Conservation (phyloP, 1,140 invertebrate genomes). For the Octopus sinensis region DNA sequence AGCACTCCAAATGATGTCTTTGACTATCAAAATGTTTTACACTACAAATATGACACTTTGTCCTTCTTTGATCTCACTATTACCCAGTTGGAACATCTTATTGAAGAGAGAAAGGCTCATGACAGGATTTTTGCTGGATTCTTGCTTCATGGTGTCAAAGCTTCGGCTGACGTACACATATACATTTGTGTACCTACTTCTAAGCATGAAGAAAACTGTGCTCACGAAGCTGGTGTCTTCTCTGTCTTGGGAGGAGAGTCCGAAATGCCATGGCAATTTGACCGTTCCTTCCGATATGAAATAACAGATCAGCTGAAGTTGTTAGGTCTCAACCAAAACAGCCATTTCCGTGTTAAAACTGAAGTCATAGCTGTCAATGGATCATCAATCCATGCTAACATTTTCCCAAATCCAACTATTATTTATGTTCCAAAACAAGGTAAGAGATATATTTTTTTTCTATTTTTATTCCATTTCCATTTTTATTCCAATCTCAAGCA, state of each 20-base stretch:
- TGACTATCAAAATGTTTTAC: constrained; percentile 20
- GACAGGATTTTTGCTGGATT: constrained; percentile 27
- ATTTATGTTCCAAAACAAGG: constrained; percentile 18
- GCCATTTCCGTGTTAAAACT: constrained; percentile 3
- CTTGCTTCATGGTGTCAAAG: constrained; percentile 20
- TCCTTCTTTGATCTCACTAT: constrained; percentile 22
- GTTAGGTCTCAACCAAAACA: not conserved
- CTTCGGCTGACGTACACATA: constrained; percentile 24
- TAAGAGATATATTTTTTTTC: not conserved
- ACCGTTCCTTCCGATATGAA: constrained; percentile 31
- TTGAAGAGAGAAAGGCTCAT: constrained; percentile 17
- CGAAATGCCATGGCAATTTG: constrained; percentile 30
- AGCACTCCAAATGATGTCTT: constrained; percentile 11
- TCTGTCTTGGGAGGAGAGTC: constrained; percentile 25
- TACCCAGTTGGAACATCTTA: constrained; percentile 13
- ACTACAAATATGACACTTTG: constrained; percentile 30
- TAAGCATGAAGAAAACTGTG: not conserved
- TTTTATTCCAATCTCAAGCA: too few species aligned
- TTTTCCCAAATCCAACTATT: constrained; percentile 18
- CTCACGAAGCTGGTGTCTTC: constrained; percentile 21
- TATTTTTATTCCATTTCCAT: too few species aligned
- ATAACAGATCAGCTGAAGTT: constrained; percentile 20
- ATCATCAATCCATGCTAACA: constrained; percentile 12
- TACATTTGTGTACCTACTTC: constrained; percentile 11
- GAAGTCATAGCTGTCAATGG: constrained; percentile 21